phyloP scores from a whole-genome alignment of 2,888 invertebrate genomes.

The Xanthostigma xanthostigma region DNA sequence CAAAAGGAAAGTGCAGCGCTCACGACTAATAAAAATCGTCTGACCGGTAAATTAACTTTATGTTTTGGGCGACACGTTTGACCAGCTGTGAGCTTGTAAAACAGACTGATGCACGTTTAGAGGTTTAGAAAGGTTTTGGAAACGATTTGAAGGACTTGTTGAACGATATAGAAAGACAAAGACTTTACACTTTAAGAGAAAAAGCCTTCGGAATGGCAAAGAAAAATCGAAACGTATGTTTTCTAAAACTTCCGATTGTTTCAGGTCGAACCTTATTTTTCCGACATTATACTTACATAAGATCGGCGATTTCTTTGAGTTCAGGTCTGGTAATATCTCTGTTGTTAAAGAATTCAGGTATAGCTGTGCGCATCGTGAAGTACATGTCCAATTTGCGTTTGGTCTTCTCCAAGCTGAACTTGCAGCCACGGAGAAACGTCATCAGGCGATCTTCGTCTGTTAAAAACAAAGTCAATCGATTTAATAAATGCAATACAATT shows the following conservation, averaged over 20 bases:
- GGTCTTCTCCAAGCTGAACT: slow-evolving; percentile 73
- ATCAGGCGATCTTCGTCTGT: slow-evolving; percentile 62
- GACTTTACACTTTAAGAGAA: too few species aligned
- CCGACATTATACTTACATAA: slow-evolving; percentile 42
- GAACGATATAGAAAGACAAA: not conserved
- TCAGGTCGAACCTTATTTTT: too few species aligned
- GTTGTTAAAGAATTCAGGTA: slow-evolving; percentile 69
- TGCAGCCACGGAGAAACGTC: slow-evolving; percentile 73
- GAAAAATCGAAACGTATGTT: too few species aligned
- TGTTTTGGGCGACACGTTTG: too few species aligned
- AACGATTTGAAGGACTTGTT: not conserved
- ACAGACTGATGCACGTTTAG: too few species aligned
- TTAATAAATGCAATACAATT: too few species aligned
- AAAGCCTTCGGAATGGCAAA: too few species aligned
- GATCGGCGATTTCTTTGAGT: slow-evolving; percentile 49
- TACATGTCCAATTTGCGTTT: slow-evolving; percentile 79
- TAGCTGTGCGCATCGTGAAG: slow-evolving; percentile 69
- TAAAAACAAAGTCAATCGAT: slow-evolving; percentile 13
- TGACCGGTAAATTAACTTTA: too few species aligned
- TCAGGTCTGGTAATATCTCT: slow-evolving; percentile 60
- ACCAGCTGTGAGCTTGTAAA: too few species aligned
- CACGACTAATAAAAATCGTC: too few species aligned
- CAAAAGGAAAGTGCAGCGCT: too few species aligned
- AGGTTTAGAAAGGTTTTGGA: not conserved
- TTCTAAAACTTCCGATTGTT: not conserved